A percentile compares a stretch with the other conserved stretches of the same genome.
Conservation (phyloP, 2,888 invertebrate genomes). For the Silvanus unidentatus region DNA sequence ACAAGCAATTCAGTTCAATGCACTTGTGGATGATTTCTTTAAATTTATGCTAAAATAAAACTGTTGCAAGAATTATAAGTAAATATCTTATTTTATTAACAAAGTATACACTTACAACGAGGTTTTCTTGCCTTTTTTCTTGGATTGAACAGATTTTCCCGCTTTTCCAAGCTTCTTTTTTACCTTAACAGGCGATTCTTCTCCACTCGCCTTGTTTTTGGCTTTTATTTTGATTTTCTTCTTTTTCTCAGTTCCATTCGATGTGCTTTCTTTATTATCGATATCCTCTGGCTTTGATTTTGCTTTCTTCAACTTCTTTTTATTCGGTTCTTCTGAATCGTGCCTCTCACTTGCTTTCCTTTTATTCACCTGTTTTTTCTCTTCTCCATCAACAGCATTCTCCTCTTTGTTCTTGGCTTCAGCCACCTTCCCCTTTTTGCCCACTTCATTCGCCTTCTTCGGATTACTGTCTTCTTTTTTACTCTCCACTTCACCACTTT, state of each 20-base stretch:
- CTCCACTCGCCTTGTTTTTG: too few species aligned
- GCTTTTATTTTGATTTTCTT: conserved; percentile 10
- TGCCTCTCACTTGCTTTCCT: conserved; percentile 22
- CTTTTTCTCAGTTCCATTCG: conserved; percentile 8
- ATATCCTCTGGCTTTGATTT: conserved; percentile 24
- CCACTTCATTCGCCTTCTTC: conserved; percentile 5
- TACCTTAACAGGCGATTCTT: too few species aligned
- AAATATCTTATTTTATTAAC: too few species aligned
- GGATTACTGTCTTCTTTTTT: conserved; percentile 4
- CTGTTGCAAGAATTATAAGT: too few species aligned
- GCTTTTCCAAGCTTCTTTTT: too few species aligned
- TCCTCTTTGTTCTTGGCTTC: conserved; percentile 23
- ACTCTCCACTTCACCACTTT: neutral
- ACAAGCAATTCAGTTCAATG: too few species aligned
- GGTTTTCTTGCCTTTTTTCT: neutral
- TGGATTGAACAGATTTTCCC: conserved; percentile 8
- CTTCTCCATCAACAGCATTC: conserved; percentile 2
- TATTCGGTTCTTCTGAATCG: conserved; percentile 18
- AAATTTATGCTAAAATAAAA: too few species aligned
- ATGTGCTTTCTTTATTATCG: conserved; percentile 17
- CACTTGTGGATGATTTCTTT: too few species aligned
- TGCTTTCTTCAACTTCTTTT: conserved; percentile 25
- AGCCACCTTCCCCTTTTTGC: conserved; percentile 1
- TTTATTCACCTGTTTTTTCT: neutral
- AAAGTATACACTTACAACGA: too few species aligned